phyloP scores from a whole-genome alignment of 2,113 vertebrate species.

The Colinus virginianus region DNA sequence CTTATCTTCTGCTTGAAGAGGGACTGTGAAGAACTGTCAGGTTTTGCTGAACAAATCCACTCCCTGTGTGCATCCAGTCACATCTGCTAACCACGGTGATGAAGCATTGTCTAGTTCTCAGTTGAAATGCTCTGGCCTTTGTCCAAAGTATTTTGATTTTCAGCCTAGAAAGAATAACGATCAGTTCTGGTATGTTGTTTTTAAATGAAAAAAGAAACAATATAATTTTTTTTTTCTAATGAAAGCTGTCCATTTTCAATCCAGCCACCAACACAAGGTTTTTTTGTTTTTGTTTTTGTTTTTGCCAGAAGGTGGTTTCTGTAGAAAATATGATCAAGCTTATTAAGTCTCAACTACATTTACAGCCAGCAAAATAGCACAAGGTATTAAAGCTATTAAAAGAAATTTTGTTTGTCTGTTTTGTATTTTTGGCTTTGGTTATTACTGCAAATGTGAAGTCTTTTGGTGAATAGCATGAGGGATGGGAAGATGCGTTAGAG shows the following conservation, averaged over 20 bases:
- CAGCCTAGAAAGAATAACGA: constrained; percentile 11
- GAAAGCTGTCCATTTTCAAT: background rate
- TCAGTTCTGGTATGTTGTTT: constrained; percentile 6
- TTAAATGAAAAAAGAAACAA: background rate
- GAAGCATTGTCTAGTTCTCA: constrained; percentile 62
- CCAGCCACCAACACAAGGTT: background rate
- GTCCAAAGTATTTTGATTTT: constrained; percentile 33
- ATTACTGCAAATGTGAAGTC: background rate
- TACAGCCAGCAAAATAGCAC: background rate
- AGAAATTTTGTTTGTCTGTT: constrained; percentile 14
- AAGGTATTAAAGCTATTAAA: constrained; percentile 39
- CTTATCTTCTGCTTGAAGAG: constrained; percentile 9
- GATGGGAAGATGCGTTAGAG: background rate
- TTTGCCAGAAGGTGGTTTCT: background rate
- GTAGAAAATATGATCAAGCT: background rate
- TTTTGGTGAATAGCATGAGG: background rate
- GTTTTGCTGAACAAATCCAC: constrained; percentile 41
- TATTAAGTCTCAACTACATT: background rate
- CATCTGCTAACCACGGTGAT: constrained; percentile 58
- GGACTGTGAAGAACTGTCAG: constrained; percentile 13
- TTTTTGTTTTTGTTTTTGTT: background rate
- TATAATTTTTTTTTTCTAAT: background rate
- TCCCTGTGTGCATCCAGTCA: constrained; percentile 60
- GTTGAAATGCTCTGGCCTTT: constrained; percentile 50
- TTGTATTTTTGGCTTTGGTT: background rate